Percentiles rank a stretch among this genome's conserved stretches.
These are phyloP conservation scores for Bugulina stolonifera DNA, from an alignment of 2,888 invertebrate species.

Conservation along the genomic window DNA sequence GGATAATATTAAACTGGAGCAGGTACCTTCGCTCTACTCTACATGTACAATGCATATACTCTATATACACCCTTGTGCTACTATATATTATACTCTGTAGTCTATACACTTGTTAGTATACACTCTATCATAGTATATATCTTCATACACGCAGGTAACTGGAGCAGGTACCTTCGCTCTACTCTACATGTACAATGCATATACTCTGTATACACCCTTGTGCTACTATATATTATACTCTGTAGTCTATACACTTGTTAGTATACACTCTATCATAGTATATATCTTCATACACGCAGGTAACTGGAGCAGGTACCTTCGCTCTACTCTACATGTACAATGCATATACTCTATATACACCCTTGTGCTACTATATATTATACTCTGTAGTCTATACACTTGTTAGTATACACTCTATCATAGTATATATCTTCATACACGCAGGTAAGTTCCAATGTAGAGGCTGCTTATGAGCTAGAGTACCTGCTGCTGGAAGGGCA, in stretches of 20 bases:
- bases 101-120: too few relatives aligned
- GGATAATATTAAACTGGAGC: constrained; percentile 90
- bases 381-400: too few relatives aligned
- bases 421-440: background rate
- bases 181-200: background rate
- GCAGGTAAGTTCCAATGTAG: constrained; percentile 43
- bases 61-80: background rate
- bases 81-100: too few relatives aligned
- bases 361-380: background rate
- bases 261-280: background rate
- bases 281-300: background rate
- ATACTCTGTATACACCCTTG: background rate
- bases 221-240: background rate
- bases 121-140: background rate
- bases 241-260: too few relatives aligned
- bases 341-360: background rate
- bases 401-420: background rate
- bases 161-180: constrained; percentile 65
- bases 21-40: constrained; percentile 59
- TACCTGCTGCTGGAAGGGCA: constrained; percentile 88
- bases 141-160: constrained; percentile 57
- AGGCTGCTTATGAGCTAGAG: constrained; percentile 90
- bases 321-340: background rate
- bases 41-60: background rate
- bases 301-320: constrained; percentile 75